Percentiles rank a stretch among this genome's conserved stretches.
These are phyloP conservation scores for Synanthedon formicaeformis DNA, from an alignment of 2,888 invertebrate genomes.

Conservation along the genomic window DNA sequence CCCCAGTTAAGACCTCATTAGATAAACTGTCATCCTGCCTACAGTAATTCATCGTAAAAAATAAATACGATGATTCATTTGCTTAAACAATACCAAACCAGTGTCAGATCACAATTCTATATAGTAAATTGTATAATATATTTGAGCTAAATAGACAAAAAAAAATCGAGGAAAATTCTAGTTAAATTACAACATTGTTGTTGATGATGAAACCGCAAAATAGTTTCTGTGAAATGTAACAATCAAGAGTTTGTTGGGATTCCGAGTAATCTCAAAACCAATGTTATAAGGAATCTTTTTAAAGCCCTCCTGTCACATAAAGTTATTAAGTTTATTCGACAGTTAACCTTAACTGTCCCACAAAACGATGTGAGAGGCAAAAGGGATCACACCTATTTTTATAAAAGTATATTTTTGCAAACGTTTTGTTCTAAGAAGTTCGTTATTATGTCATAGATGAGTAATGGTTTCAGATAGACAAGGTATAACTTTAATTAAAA, in stretches of 20 bases:
- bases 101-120: no score
- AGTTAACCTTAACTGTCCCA: constrained; percentile 33
- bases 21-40: no score
- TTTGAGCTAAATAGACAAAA: no score
- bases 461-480: constrained; percentile 24
- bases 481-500: not conserved
- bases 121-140: no score
- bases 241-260: constrained; percentile 34
- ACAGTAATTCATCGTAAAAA: no score
- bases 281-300: constrained; percentile 34
- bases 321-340: constrained; percentile 55
- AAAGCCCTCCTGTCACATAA: constrained; percentile 42
- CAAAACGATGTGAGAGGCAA: constrained; percentile 20
- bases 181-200: no score
- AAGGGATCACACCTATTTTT: constrained; percentile 23
- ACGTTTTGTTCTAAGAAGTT: constrained; percentile 3
- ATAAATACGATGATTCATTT: no score
- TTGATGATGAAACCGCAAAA: not conserved
- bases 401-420: constrained; percentile 15
- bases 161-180: no score
- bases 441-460: constrained; percentile 7
- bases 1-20: no score
- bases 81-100: no score
- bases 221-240: constrained; percentile 20
- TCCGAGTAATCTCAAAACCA: constrained; percentile 33